Conservation (phyloP, 2,797 vertebrate genomes). For the Myiothlypis coronata region DNA sequence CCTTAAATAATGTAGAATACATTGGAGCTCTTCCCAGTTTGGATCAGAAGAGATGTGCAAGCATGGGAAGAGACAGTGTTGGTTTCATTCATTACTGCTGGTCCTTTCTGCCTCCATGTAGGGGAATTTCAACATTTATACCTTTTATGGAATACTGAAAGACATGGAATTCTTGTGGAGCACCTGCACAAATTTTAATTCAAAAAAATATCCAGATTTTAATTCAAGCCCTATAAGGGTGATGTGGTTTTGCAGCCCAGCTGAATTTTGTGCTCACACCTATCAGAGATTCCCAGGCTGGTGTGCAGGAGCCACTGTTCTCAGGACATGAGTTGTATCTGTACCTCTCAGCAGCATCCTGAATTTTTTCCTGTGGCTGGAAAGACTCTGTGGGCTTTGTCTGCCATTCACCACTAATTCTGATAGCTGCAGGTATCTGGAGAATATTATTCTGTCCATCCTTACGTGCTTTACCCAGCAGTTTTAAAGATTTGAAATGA, state of each 20-base stretch:
- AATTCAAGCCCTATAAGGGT: background rate
- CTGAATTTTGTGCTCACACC: background rate
- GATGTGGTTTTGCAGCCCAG: background rate
- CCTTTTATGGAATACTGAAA: background rate
- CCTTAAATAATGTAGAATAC: background rate
- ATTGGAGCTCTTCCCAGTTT: background rate
- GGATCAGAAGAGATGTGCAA: background rate
- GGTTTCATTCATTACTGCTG: background rate
- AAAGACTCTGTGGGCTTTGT: background rate
- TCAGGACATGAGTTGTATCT: background rate
- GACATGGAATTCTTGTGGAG: background rate
- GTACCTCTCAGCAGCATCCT: background rate
- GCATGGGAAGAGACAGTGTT: background rate
- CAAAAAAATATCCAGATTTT: background rate
- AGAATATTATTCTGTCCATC: background rate
- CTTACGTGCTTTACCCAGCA: background rate
- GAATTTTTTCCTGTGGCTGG: background rate
- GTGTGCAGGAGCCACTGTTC: background rate
- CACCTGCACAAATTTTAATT: background rate
- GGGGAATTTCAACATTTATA: background rate
- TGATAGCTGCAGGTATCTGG: background rate
- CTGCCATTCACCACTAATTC: background rate
- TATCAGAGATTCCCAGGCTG: background rate
- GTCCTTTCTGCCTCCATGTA: background rate
- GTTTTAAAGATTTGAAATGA: background rate